These are phyloP conservation scores for Cassiopea andromeda DNA, from an alignment of 30 jellyfish, hydroid and myxozoan genomes.

Conservation along the genomic window DNA sequence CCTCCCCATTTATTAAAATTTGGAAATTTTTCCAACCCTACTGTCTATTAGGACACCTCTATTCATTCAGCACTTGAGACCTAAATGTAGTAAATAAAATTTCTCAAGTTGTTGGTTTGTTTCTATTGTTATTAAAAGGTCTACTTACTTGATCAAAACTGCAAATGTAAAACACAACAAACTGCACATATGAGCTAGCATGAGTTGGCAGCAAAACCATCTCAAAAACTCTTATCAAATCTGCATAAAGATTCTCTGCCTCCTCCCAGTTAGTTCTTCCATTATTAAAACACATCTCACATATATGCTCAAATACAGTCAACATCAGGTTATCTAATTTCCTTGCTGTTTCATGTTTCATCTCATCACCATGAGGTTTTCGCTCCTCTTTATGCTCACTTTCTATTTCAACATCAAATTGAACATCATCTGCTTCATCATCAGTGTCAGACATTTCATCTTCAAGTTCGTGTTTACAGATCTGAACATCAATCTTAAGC, in stretches of 20 bases:
- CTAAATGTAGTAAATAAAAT: no score
- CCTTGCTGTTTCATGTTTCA: conserved; percentile 49
- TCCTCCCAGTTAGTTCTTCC: conserved; percentile 51
- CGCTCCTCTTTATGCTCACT: neutral
- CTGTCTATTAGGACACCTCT: no score
- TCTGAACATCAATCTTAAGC: conserved; percentile 68
- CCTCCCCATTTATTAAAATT: no score
- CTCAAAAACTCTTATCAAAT: conserved; percentile 50
- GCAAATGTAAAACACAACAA: conserved; percentile 64
- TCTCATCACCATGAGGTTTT: conserved; percentile 10
- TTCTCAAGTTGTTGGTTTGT: no score
- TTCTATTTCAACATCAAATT: conserved; percentile 67
- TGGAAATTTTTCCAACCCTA: no score
- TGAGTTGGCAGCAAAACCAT: conserved; percentile 68
- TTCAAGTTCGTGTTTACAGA: conserved; percentile 52
- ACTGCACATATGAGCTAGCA: conserved; percentile 77
- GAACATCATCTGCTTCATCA: conserved; percentile 41
- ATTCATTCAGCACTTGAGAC: no score
- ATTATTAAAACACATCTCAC: conserved; percentile 18
- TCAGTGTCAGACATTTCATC: conserved; percentile 45
- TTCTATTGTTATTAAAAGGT: no score
- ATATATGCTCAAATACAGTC: conserved; percentile 37
- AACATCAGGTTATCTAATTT: conserved; percentile 64
- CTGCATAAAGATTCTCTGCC: conserved; percentile 23
- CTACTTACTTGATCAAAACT: conserved; percentile 69